Evolutionary conservation across 2,888 invertebrate genomes (phyloP), one percentile per base, ranked within the genome.

Genomic region (Argyra leucocephala): DNA sequence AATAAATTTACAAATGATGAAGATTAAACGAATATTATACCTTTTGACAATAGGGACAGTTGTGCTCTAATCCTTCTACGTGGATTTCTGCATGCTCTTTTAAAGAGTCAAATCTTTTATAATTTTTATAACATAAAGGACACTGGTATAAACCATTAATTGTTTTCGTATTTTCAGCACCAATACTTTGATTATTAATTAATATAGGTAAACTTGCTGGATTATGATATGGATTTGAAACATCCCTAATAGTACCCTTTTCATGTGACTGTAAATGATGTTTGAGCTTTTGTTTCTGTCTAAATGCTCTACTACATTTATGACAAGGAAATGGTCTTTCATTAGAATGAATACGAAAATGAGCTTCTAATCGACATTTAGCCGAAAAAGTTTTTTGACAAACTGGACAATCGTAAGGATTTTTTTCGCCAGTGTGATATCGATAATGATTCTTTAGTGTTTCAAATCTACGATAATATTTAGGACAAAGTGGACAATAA

Each of bases 381-480:
- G 92, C 92, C 0, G 89, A 90, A 73, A 93, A 93, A 31, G 86
- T 81, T 63, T 89, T 87, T 2, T 89, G 88, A 75, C 93, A 93
- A 6, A 86, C 86, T 0, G 86, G 85, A 72, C 93, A 93, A 7
- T 22, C 22, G 12, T 21, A 18, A 9, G 57, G 57, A 57, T 57
- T 57, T 10, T 57, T 57, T 57, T 57, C 57, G 3, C 57, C 57
- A 21, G 57, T 57, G 12, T 57, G 57, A 22, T 21, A 57, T 22
- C 57, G n/a, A 57, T 57, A 57, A 57, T 57, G 57, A 22, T 22
- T 22, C 22, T 57, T 57, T 9, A 57, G 22, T 10, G 57, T 57
- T 57, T 57, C 57, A 57, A 57, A 57, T 21, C 57, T 21, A 22
- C 22, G 21, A 57, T 57, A 57, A 57, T 21, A 57, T 22, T 22